Conservation (phyloP, 2,888 invertebrate species). For the Drosophila kambysellisi region DNA sequence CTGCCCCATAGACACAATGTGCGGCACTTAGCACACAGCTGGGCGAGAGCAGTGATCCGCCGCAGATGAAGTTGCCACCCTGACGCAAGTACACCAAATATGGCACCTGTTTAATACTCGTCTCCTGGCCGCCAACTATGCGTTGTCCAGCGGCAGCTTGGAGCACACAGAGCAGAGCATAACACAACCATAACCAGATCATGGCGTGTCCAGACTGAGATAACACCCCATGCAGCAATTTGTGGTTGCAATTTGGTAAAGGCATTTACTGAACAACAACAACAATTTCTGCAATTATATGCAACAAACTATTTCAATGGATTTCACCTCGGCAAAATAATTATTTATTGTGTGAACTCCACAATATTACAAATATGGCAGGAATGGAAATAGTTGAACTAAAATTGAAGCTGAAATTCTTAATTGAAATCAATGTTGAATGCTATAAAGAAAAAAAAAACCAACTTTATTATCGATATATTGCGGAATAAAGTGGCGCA, state of each 20-base stretch:
- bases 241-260: neutral
- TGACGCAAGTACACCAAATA: constrained; percentile 78
- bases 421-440: neutral
- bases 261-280: constrained; percentile 22
- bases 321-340: constrained; percentile 6
- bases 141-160: constrained; percentile 40
- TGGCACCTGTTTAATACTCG: constrained; percentile 70
- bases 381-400: neutral
- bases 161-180: constrained; percentile 19
- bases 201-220: constrained; percentile 51
- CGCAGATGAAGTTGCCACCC: constrained; percentile 75
- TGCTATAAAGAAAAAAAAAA: neutral
- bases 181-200: constrained; percentile 37
- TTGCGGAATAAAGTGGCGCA: neutral
- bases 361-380: constrained; percentile 10
- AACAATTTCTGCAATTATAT: constrained; percentile 32
- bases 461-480: neutral
- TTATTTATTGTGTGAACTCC: constrained; percentile 11
- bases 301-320: constrained; percentile 20
- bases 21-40: constrained; percentile 82
- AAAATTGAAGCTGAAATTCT: neutral
- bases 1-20: constrained; percentile 74
- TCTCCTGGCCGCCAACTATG: constrained; percentile 74
- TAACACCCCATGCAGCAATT: neutral
- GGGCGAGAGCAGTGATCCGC: constrained; percentile 76